Conservation (phyloP, 2,888 invertebrate genomes). For the Macaria notata region DNA sequence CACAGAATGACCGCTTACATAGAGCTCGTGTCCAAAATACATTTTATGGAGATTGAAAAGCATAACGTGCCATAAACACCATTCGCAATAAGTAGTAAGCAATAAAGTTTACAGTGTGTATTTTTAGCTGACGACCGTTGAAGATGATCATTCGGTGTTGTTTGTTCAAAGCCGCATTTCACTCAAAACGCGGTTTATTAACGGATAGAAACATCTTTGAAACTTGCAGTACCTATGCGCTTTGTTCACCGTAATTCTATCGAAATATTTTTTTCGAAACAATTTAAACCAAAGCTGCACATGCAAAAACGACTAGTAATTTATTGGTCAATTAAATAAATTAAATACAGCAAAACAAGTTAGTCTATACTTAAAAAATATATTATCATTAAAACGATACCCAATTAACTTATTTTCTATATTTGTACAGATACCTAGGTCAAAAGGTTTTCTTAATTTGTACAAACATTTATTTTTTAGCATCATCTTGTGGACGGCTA, state of each 20-base stretch:
- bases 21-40: conserved; percentile 9
- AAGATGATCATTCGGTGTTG: conserved; percentile 9
- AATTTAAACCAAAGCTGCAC: background rate
- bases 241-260: conserved; percentile 5
- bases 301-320: background rate
- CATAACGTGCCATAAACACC: conserved; percentile 15
- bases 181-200: conserved; percentile 5
- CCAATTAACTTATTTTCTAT: too few relatives aligned
- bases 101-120: conserved; percentile 18
- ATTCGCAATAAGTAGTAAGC: conserved; percentile 9
- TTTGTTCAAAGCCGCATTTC: conserved; percentile 5
- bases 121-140: conserved; percentile 11
- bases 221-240: background rate
- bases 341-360: too few relatives aligned
- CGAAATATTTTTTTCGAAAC: background rate
- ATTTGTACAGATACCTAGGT: too few relatives aligned
- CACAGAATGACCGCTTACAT: background rate
- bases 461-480: too few relatives aligned
- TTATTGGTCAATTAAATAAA: too few relatives aligned
- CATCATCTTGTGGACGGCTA: too few relatives aligned
- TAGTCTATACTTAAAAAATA: too few relatives aligned
- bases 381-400: too few relatives aligned
- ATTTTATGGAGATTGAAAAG: conserved; percentile 20
- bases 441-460: too few relatives aligned
- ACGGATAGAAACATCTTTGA: background rate